Base-by-base conservation (phyloP, 2,113 vertebrate species). In the Steatornis caripensis region DNA sequence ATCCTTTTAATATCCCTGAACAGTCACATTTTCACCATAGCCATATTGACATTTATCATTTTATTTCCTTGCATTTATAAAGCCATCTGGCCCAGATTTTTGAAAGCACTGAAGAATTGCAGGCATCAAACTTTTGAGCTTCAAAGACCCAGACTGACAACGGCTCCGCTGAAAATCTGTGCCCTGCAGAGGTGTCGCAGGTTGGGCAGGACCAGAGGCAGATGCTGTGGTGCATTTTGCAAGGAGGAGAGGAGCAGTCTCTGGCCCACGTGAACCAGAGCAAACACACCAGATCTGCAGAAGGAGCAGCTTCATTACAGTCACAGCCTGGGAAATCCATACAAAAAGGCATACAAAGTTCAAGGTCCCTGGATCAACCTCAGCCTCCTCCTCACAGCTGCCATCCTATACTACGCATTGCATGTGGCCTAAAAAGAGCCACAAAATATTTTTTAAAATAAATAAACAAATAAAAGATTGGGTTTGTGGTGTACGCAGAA, bases 71-170 rank as follows among this genome's bases (percentile, higher is more conserved):
- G 82, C 70, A 82, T 87, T 82, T 91, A 91, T 72, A 91, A 91
- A 97, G 74, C 84, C 93, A 95, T 89, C 74, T 85, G 83, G 80
- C 80, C 72, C 57, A 46, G 81, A 74, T 74, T 95, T 95, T 85
- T 9, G 2, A 82, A 90, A 87, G 72, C 34, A 26, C 43, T 45
- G 46, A 75, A 10, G 9, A 87, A 69, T 0, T 36, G 58, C 30
- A 51, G 61, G 29, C 49, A 57, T 69, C 70, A 57, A 45, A 91
- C 11, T 71, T 62, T 21, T 17, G 34, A 75, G 46, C 27, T 72
- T 80, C 15, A 77, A 84, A 72, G 80, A 66, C 18, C 21, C 49
- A n/a, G 41, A 23, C 34, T 69, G 68, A n/a, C 72, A 87, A 75
- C 0, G 6, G 37, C 51, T 6, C 5, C 45, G 23, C 20, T 5